Base-by-base conservation (phyloP, 1,140 invertebrate genomes). In the Ptiloglossa arizonensis region DNA sequence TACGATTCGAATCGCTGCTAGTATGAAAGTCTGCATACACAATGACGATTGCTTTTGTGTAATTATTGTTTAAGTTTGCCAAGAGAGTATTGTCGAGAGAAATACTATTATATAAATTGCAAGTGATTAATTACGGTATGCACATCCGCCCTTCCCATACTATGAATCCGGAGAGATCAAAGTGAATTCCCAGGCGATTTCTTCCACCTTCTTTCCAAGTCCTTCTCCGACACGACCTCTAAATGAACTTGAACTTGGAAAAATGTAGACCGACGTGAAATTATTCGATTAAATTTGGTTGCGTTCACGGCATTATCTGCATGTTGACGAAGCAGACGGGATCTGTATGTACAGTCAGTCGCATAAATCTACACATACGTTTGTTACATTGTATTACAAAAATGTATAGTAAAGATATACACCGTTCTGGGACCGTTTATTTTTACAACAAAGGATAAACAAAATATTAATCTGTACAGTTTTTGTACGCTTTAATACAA, bases 201-300 rank as follows among this genome's bases (percentile, higher is more conserved):
- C 63, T 76, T 70, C 64, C 64, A 27, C 57, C 63, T 68, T 75
- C 59, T 77, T 27, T 79, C 38, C 32, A 78, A 50, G 41, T n/a
- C 54, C 22, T 67, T 57, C 63, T 68, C 38, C 13, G 0, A 0
- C 46, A 13, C 67, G 60, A 86, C 79, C 62, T 75, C 56, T 73
- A 79, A 87, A 75, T 66, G 72, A 80, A 79, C 83, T 87, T 85
- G 81, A 87, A 86, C 85, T 87, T 85, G 80, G 48, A 83, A 83
- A 81, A 79, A 85, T 82, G 64, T 81, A 46, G 80, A 79, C 62
- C 70, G 52, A 22, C 1, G n/a, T 24, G n/a, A 60, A 60, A 22
- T 4, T 9, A 2, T 24, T 3, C 0, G 1, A 41, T 19, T 24
- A 60, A 46, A 5, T 59, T 41, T 41, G 5, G 4, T 11, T 38